These are phyloP conservation scores for Pelvicachromis taeniatus DNA, from an alignment of 2,113 vertebrate species.

Conservation along the genomic window DNA sequence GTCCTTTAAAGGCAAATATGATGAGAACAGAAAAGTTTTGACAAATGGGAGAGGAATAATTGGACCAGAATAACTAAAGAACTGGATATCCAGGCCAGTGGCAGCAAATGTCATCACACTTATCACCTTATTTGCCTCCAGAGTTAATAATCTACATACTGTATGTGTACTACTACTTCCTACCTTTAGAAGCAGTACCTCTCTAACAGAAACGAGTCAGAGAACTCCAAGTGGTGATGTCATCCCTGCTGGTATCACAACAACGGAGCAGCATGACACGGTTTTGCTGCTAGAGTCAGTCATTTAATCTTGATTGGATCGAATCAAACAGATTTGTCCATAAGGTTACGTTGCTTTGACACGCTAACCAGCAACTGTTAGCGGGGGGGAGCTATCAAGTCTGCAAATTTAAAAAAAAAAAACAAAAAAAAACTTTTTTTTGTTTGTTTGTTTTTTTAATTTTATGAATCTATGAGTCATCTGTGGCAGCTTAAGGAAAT, in stretches of 20 bases:
- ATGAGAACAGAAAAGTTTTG: not conserved
- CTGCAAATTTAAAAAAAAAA: too few species aligned
- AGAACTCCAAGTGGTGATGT: not conserved
- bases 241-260: not conserved
- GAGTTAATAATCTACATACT: not conserved
- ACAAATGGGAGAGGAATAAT: not conserved
- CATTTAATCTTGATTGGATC: not conserved
- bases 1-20: not conserved
- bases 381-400: accelerated
- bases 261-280: not conserved
- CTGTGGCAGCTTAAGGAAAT: not conserved
- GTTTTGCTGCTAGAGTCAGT: not conserved
- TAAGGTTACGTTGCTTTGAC: not conserved
- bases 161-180: not conserved
- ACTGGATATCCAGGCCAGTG: not conserved
- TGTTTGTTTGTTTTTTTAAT: not conserved
- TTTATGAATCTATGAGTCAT: not conserved
- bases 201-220: not conserved
- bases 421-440: too few species aligned
- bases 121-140: not conserved
- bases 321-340: not conserved
- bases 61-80: not conserved
- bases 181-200: not conserved
- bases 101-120: not conserved
- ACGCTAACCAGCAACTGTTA: not conserved